phyloP scores from a whole-genome alignment of 2,888 invertebrate genomes.

The Villa cingulata region DNA sequence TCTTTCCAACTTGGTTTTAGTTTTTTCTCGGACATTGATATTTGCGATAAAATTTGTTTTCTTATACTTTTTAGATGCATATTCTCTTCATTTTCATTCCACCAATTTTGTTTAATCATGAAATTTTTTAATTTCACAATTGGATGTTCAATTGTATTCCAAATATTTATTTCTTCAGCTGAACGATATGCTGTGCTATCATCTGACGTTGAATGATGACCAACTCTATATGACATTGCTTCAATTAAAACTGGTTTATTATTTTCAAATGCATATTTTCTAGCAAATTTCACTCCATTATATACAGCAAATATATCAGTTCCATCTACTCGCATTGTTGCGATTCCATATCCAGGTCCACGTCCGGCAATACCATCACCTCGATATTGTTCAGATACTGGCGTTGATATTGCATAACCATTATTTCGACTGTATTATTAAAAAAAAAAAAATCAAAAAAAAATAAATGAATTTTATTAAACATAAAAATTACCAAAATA shows the following conservation, averaged over 20 bases:
- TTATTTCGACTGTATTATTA: constrained; percentile 88
- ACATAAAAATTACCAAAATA: constrained; percentile 95
- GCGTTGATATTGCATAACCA: constrained; percentile 97
- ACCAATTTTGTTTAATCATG: constrained; percentile 63
- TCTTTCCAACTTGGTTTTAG: constrained; percentile 75
- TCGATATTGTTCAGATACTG: constrained; percentile 80
- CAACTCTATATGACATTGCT: constrained; percentile 93
- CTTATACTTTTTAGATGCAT: constrained; percentile 53
- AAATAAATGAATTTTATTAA: neutral
- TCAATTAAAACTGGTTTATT: constrained; percentile 88
- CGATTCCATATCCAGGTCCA: constrained; percentile 82
- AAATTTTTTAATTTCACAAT: constrained; percentile 68
- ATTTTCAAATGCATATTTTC: constrained; percentile 54
- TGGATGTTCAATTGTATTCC: constrained; percentile 75
- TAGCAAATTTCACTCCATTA: constrained; percentile 68
- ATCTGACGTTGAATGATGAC: constrained; percentile 99
- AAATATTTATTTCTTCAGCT: constrained; percentile 65
- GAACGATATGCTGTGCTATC: constrained; percentile 92
- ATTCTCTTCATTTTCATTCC: constrained; percentile 65
- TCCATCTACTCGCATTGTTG: constrained; percentile 84
- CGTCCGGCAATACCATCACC: constrained; percentile 93
- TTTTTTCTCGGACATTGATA: constrained; percentile 73
- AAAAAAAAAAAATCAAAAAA: constrained; percentile 3
- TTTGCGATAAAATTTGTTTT: constrained; percentile 58
- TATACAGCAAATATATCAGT: constrained; percentile 93